Evolutionary conservation across 2,888 invertebrate genomes (phyloP).

Genomic region (Cosmopolites sordidus): DNA sequence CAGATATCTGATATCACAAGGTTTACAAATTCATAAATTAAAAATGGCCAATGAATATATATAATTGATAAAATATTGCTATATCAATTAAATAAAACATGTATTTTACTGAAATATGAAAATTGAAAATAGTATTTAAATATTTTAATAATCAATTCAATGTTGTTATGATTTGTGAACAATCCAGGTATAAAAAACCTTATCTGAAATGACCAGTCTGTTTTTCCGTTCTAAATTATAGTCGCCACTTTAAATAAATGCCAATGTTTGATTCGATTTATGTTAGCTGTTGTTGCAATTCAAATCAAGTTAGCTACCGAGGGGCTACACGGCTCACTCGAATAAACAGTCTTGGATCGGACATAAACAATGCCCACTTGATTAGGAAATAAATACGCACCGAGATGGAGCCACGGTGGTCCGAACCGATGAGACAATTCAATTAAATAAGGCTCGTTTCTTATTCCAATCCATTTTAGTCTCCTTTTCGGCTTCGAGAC

Average conservation of each 20-base stretch:
- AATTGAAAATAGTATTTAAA: too few species aligned
- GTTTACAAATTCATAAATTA: too few species aligned
- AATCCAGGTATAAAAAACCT: constrained; percentile 5
- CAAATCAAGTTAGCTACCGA: constrained; percentile 44
- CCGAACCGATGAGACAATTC: constrained; percentile 44
- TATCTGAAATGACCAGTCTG: not conserved
- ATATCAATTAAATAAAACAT: too few species aligned
- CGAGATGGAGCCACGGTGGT: constrained; percentile 42
- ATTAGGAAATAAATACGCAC: constrained; percentile 47
- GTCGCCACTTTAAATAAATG: constrained; percentile 44
- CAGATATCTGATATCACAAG: too few species aligned
- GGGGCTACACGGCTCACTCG: constrained; percentile 30
- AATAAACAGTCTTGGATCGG: constrained; percentile 42
- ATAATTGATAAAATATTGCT: too few species aligned
- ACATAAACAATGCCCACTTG: constrained; percentile 46
- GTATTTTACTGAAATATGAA: too few species aligned
- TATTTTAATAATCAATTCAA: too few species aligned
- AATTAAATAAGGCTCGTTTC: constrained; percentile 39
- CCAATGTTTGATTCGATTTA: constrained; percentile 44
- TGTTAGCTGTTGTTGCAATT: constrained; percentile 44
- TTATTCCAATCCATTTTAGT: constrained; percentile 11
- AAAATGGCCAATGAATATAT: too few species aligned
- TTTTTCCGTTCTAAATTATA: constrained; percentile 36
- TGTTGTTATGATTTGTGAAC: too few species aligned
- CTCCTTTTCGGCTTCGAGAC: too few species aligned